Percentiles rank a stretch among this genome's conserved stretches.
phyloP scores from a whole-genome alignment of 2,888 invertebrate species.

The Heliconius ismenius region DNA sequence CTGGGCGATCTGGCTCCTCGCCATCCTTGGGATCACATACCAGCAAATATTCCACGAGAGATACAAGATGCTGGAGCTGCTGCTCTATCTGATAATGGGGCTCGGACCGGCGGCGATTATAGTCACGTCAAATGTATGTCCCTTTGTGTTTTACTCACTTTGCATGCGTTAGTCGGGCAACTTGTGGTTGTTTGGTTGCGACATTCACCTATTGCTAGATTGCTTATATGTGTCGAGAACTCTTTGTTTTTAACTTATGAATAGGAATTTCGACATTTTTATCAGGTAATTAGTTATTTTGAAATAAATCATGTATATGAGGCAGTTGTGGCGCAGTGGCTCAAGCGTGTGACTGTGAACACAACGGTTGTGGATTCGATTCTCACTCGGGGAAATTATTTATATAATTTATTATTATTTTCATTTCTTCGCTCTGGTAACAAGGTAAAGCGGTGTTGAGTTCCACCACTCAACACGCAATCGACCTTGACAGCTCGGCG shows the following conservation, averaged over 20 bases:
- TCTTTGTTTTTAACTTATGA: background rate
- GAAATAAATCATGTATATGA: background rate
- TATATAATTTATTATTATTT: too few species aligned
- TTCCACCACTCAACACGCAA: too few species aligned
- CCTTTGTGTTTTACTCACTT: conserved; percentile 41
- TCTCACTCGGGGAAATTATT: too few species aligned
- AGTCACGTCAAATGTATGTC: conserved; percentile 85
- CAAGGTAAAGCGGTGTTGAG: too few species aligned
- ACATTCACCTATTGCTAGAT: background rate
- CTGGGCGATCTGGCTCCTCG: conserved; percentile 94
- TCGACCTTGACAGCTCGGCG: too few species aligned
- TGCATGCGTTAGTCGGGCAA: conserved; percentile 24
- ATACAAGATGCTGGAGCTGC: conserved; percentile 94
- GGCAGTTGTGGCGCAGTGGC: too few species aligned
- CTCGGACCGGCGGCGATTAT: conserved; percentile 92
- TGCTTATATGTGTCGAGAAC: background rate
- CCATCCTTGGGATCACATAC: conserved; percentile 94
- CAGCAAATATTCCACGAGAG: conserved; percentile 97
- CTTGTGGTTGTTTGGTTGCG: background rate
- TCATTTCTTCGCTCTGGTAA: too few species aligned
- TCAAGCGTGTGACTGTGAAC: too few species aligned
- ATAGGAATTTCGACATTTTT: background rate
- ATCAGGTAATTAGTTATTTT: background rate
- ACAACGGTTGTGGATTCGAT: too few species aligned
- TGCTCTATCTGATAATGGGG: conserved; percentile 94